Percentiles rank a stretch among this genome's conserved stretches.
These are phyloP conservation scores for Euclidia mi DNA, from an alignment of 2,888 invertebrate genomes.

Conservation along the genomic window DNA sequence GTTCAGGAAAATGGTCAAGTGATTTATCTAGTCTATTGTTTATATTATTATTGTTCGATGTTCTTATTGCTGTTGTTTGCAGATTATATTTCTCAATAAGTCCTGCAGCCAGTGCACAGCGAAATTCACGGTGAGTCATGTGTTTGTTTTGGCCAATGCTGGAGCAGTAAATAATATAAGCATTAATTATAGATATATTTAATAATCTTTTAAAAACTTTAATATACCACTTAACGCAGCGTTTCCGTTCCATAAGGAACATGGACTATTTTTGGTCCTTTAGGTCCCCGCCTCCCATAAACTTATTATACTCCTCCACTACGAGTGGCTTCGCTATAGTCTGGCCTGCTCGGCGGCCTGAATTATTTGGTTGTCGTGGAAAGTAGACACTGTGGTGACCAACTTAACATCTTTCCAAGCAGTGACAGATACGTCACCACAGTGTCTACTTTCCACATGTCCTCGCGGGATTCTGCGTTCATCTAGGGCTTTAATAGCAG, in stretches of 20 bases:
- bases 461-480: slow-evolving; percentile 11
- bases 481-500: not conserved
- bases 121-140: slow-evolving; percentile 17
- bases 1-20: slow-evolving; percentile 1
- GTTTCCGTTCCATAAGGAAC: slow-evolving; percentile 44
- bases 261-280: slow-evolving; percentile 49
- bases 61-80: not conserved
- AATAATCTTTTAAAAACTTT: slow-evolving; percentile 42
- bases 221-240: slow-evolving; percentile 39
- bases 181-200: slow-evolving; percentile 37
- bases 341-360: slow-evolving; percentile 18
- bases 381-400: slow-evolving; percentile 24
- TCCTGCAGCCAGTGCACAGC: slow-evolving; percentile 13
- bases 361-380: slow-evolving; percentile 17
- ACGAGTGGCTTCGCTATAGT: slow-evolving; percentile 6
- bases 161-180: slow-evolving; percentile 25
- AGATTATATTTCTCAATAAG: not conserved
- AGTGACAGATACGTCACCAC: slow-evolving; percentile 30
- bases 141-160: slow-evolving; percentile 7
- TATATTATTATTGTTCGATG: not conserved
- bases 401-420: slow-evolving; percentile 40
- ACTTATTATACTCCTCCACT: slow-evolving; percentile 43
- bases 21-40: not conserved
- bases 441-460: slow-evolving; percentile 24
- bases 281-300: slow-evolving; percentile 46